phyloP scores from a whole-genome alignment of 2,888 invertebrate species.

The Patella depressa region DNA sequence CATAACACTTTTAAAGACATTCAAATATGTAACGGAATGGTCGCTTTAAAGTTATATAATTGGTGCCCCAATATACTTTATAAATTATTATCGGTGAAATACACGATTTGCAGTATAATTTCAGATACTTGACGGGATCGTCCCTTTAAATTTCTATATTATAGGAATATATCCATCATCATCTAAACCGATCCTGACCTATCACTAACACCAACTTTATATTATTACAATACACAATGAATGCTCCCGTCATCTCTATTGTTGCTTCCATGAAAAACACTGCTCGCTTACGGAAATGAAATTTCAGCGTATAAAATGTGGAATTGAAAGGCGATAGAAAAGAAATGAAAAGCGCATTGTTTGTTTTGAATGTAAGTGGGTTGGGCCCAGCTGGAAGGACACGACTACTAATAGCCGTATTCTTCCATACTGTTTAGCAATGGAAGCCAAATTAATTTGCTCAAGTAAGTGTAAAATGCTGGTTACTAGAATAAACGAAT shows the following conservation, averaged over 20 bases:
- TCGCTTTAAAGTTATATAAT: too few relatives aligned
- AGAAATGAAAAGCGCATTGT: slow-evolving; percentile 31
- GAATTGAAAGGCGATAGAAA: slow-evolving; percentile 28
- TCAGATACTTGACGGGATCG: too few relatives aligned
- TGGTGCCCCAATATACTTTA: too few relatives aligned
- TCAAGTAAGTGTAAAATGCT: slow-evolving; percentile 26
- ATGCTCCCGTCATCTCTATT: slow-evolving; percentile 4
- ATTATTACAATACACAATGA: too few relatives aligned
- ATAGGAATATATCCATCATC: too few relatives aligned
- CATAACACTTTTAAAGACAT: too few relatives aligned
- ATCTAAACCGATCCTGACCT: too few relatives aligned
- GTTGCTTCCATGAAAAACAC: slow-evolving; percentile 22
- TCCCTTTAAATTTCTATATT: too few relatives aligned
- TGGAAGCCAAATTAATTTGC: slow-evolving; percentile 28
- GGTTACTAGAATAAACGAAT: slow-evolving; percentile 15
- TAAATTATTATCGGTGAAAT: too few relatives aligned
- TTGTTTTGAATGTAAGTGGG: slow-evolving; percentile 20
- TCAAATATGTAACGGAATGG: too few relatives aligned
- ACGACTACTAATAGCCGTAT: slow-evolving; percentile 15
- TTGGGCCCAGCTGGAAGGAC: slow-evolving; percentile 22
- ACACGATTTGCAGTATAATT: too few relatives aligned
- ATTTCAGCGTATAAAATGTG: slow-evolving; percentile 30
- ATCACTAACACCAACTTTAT: too few relatives aligned
- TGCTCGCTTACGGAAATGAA: slow-evolving; percentile 29
- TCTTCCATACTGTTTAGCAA: slow-evolving; percentile 21